Base-by-base conservation (phyloP, 2,888 invertebrate genomes). In the Ophion obscuratus region DNA sequence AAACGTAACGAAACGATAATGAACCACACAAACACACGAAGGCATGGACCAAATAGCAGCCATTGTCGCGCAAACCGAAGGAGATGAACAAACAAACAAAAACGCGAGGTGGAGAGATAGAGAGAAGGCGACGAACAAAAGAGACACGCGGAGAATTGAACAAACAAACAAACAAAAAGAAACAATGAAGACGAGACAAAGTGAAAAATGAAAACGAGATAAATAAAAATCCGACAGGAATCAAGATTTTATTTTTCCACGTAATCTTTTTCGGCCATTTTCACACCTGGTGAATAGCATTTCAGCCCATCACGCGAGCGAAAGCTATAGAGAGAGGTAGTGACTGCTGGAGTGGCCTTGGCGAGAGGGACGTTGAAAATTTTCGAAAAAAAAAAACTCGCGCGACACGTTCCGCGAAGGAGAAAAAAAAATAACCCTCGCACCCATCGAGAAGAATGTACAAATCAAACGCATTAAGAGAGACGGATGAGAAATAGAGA, bases 361-460 rank as follows among this genome's bases (percentile, higher is more conserved):
- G 87, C 82, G 80, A 87, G 62, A 86, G 77, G 84, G 76, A 84
- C 20, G 71, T 82, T 62, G 68, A 59, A 68, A 76, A 71, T 44
- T 66, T 44, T 53, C 40, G 17, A 57, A 64, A 75, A 66, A 31
- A 57, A 64, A 75, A 66, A 31, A 47, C 20, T 24, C 81, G 81
- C 73, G 66, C 47, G 5, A 44, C n/a, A 11, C 40, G 40, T 57
- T 20, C 5, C 66, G 27, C 20, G 40, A 36, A n/a, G 44, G 36
- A 44, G 53, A 67, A 68, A 75, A 47, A 59, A 78, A 78, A 70
- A 64, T 74, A 83, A 75, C 91, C 91, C 90, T 91, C 92, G 92
- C 91, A 92, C 90, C 90, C 91, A 81, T 92, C 92, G 91, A 89
- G 91, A 92, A 86, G 90, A 92, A 92, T 93, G 94, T 93, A 94